A percentile compares a stretch with the other conserved stretches of the same genome.
These are phyloP conservation scores for Druon quercuslanigerum DNA, from an alignment of 1,140 invertebrate species.

Conservation along the genomic window DNA sequence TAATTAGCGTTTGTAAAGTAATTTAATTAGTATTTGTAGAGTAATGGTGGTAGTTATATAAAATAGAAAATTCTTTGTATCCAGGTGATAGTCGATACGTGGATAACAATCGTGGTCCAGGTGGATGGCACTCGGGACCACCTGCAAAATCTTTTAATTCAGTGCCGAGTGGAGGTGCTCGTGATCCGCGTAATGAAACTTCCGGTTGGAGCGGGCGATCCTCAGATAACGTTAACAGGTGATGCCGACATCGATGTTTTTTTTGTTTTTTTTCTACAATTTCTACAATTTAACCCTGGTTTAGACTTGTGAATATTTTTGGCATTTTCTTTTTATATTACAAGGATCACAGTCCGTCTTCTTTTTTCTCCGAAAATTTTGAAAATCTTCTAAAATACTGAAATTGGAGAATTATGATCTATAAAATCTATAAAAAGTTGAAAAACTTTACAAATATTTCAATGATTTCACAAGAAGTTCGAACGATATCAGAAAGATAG, in stretches of 20 bases:
- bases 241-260: not conserved
- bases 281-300: too few species aligned
- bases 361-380: too few species aligned
- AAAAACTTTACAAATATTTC: too few species aligned
- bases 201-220: constrained; percentile 70
- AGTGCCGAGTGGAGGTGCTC: constrained; percentile 63
- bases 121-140: constrained; percentile 72
- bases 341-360: too few species aligned
- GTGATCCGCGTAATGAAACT: constrained; percentile 68
- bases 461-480: too few species aligned
- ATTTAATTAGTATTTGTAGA: not conserved
- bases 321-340: too few species aligned
- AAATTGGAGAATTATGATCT: too few species aligned
- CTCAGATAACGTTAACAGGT: constrained; percentile 70
- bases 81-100: constrained; percentile 71
- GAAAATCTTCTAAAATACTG: too few species aligned
- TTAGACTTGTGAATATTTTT: too few species aligned
- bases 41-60: not conserved
- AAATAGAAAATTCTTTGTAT: constrained; percentile 39
- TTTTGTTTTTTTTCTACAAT: not conserved
- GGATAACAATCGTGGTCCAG: constrained; percentile 68
- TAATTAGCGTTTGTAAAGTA: not conserved
- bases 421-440: too few species aligned
- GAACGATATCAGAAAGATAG: too few species aligned
- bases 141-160: constrained; percentile 72